These are phyloP conservation scores for Mugil cephalus DNA, from an alignment of 2,113 vertebrate species.

Conservation along the genomic window DNA sequence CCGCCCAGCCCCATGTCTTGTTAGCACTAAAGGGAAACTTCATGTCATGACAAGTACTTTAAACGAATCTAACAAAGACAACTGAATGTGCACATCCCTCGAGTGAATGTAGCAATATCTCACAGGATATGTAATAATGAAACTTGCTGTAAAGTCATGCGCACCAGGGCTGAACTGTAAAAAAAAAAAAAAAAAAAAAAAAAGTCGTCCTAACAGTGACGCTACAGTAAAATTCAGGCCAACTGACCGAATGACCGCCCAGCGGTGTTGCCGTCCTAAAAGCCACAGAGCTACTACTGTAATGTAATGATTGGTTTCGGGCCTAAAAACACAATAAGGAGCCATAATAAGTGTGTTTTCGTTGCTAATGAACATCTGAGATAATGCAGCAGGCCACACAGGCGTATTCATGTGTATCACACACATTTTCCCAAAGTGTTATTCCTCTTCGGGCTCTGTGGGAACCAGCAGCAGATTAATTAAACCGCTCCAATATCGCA, in stretches of 20 bases:
- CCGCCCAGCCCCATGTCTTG: too few relatives aligned
- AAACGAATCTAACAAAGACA: too few relatives aligned
- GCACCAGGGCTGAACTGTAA: too few relatives aligned
- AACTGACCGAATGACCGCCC: neutral
- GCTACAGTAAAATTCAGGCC: neutral
- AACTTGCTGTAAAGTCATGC: too few relatives aligned
- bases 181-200: too few relatives aligned
- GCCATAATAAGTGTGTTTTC: conserved; percentile 38
- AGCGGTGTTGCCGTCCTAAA: neutral
- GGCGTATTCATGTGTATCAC: conserved; percentile 16
- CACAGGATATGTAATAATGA: too few relatives aligned
- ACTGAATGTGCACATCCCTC: too few relatives aligned
- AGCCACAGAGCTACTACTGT: neutral
- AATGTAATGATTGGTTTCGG: conserved; percentile 13
- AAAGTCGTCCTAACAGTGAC: too few relatives aligned
- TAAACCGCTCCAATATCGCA: conserved; percentile 74
- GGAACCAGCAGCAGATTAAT: conserved; percentile 76
- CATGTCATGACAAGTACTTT: too few relatives aligned
- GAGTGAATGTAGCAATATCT: too few relatives aligned
- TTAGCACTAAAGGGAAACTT: too few relatives aligned
- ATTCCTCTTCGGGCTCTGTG: conserved; percentile 63
- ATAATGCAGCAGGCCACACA: conserved; percentile 41
- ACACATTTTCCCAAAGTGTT: conserved; percentile 42
- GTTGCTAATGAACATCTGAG: conserved; percentile 36
- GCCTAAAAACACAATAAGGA: conserved; percentile 28